Conservation (phyloP, 2,797 vertebrate species). For the Falco rusticolus region DNA sequence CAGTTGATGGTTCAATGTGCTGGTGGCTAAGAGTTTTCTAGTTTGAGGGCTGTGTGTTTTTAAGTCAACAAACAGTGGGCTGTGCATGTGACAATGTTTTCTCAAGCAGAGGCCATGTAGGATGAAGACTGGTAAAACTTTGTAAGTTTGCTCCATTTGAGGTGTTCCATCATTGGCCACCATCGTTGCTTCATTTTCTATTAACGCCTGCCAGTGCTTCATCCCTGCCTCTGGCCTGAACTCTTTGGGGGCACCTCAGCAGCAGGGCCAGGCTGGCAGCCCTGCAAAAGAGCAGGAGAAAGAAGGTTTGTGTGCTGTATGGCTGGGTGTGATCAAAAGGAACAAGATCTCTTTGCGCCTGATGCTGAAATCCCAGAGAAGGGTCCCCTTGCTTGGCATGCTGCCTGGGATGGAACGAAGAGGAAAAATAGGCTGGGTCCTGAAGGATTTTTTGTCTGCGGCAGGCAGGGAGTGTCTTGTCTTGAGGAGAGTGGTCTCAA, state of each 20-base stretch:
- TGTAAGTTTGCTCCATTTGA: neutral
- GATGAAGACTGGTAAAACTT: too few relatives aligned
- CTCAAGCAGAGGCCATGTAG: too few relatives aligned
- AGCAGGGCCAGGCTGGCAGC: neutral
- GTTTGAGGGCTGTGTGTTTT: too few relatives aligned
- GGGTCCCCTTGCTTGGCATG: neutral
- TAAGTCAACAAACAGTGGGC: too few relatives aligned
- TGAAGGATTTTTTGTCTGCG: neutral
- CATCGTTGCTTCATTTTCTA: too few relatives aligned
- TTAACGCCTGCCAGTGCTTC: neutral
- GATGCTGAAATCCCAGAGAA: neutral
- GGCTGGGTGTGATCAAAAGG: neutral
- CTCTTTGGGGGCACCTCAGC: neutral
- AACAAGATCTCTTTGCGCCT: neutral
- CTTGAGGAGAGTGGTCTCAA: neutral
- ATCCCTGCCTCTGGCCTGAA: neutral
- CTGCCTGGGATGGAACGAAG: neutral
- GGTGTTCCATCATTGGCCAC: neutral
- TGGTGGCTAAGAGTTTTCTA: too few relatives aligned
- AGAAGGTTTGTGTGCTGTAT: neutral
- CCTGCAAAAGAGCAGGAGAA: neutral
- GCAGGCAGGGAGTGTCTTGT: neutral
- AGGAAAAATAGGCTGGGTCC: fast-evolving
- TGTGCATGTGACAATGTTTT: too few relatives aligned
- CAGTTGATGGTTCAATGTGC: too few relatives aligned